Evolutionary conservation across 2,113 vertebrate genomes (phyloP), one percentile per base, ranked within the genome.

Genomic region (Festucalex cinctus): DNA sequence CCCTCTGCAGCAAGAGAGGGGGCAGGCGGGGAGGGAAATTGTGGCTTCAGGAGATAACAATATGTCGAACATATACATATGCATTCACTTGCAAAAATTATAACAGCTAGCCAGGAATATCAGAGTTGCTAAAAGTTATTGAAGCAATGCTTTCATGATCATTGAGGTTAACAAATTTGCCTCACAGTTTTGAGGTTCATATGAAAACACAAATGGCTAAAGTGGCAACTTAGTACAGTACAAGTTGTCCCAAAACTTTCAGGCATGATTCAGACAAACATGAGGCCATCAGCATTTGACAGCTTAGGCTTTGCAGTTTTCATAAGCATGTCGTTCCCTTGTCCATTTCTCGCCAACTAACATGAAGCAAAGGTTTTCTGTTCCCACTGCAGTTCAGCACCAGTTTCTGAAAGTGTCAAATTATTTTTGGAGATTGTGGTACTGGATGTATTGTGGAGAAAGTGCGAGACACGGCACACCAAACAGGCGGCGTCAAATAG

Each of bases 1-100:
- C 62, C 57, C 65, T 85, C 81, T 83, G 83, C 84, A 87, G 71
- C 71, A 80, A 71, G 70, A 68, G 14, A 60, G 14, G 58, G 62
- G 62, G 67, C 46, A 60, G 65, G 43, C 68, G 62, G 62, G 67
- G 51, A 60, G 65, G 43, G 71, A 75, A 43, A 70, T 70, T 67
- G 8, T 32, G 74, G 63, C 70, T 82, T 80, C 71, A 80, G 32
- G 66, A 77, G 1, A 74, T 70, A 73, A 78, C 48, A 80, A 36
- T 5, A 1, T 37, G 28, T 26, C 57, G n/a, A n/a, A n/a, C n/a
- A n/a, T n/a, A n/a, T n/a, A n/a, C n/a, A 63, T 65, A 36, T 71
- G 51, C 63, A 57, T 56, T 44, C 44, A 53, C 19, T 39, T 20
- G 4, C 22, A 57, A 28, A 63, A 64, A 65, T 0, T 54, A 5